Evolutionary conservation across 2,797 vertebrate genomes (phyloP), one percentile per base, ranked within the genome.

Genomic region (Macroramphosus scolopax): DNA sequence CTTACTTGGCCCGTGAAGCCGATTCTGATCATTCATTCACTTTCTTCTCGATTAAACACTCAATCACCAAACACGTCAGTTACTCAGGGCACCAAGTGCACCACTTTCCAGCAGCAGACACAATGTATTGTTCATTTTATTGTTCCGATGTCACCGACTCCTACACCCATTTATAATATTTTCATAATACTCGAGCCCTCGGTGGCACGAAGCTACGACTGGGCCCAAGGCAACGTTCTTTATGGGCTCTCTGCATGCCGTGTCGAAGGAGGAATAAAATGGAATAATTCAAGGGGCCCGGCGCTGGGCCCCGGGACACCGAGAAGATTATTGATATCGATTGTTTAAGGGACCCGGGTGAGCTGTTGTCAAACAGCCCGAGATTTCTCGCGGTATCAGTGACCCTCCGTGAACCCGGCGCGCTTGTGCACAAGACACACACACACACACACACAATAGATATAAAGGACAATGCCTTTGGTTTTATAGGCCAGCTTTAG

Each of bases 271-370:
- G 37, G 46, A 48, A 38, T 35, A 40, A 33, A 70, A 31, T 51
- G 26, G 36, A 70, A 61, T 62, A 66, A 65, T 68, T 60, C 54
- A 61, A 12, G 13, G 35, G 2, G 12, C 47, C 31, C 22, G 15
- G 43, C 40, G 41, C 12, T 55, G 6, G 13, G 41, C 37, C 54
- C 16, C 20, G 17, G 43, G 46, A 37, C 25, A 37, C 39, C 38
- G 20, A 42, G 37, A 48, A 26, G 20, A 52, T 66, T 44, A 40
- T 61, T 32, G 14, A 46, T 60, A 63, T 50, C 45, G 47, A 45
- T 51, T 43, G 51, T 48, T 36, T 25, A 24, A 22, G 15, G 17
- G 53, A 30, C 25, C 17, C 3, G 8, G 44, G 36, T 42, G 49
- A 49, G 10, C 29, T 52, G 15, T 46, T 58, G 39, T 47, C 28